A percentile compares a stretch with the other conserved stretches of the same genome.
phyloP scores from a whole-genome alignment of 2,888 invertebrate genomes.

The Candidula unifasciata region DNA sequence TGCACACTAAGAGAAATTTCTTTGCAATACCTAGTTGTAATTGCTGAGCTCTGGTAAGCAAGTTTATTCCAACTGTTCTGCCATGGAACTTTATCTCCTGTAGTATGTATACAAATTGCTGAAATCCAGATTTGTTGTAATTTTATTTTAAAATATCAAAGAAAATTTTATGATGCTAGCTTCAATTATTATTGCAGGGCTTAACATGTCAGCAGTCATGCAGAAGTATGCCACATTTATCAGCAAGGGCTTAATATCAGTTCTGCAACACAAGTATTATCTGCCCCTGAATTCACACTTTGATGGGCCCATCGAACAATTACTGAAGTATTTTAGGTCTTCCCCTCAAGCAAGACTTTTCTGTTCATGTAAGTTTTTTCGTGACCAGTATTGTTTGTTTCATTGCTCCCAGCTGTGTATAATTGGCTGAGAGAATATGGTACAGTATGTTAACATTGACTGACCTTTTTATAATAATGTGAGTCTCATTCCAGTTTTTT shows the following conservation, averaged over 20 bases:
- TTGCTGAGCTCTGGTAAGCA: too few species aligned
- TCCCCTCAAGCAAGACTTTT: neutral
- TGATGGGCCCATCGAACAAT: neutral
- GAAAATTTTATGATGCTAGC: too few species aligned
- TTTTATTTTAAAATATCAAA: too few species aligned
- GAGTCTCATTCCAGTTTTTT: too few species aligned
- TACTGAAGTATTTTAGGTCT: neutral
- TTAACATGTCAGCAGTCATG: neutral
- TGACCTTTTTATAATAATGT: neutral
- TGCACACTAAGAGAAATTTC: too few species aligned
- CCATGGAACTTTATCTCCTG: too few species aligned
- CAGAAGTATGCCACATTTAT: neutral
- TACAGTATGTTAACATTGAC: neutral
- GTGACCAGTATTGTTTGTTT: neutral
- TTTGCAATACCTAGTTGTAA: too few species aligned
- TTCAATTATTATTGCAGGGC: neutral
- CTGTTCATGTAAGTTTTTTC: constrained; percentile 28
- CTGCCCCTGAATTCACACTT: neutral
- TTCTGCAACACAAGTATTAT: neutral
- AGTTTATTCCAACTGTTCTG: too few species aligned
- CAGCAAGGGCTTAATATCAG: neutral
- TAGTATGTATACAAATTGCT: too few species aligned
- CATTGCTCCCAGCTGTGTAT: too few species aligned
- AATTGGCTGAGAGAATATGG: too few species aligned
- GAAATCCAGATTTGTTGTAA: too few species aligned